Evolutionary conservation across 1,140 invertebrate species (phyloP), one percentile per base, ranked within the genome.

Genomic region (Procambarus virginalis): DNA sequence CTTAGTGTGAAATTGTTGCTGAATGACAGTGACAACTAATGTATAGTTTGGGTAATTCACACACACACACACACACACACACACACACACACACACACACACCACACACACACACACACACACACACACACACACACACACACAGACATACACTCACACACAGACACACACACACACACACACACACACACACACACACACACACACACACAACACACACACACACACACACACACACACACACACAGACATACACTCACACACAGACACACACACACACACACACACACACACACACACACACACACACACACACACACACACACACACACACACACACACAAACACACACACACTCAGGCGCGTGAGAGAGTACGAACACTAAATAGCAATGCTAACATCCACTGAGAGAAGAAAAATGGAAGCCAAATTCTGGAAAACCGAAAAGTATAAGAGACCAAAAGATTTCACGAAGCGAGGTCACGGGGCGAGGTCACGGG

Each of bases 151-250:
- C 12, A 68, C 10, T 5, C 10, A 10, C 4, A 68, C 10, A 68
- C n/a, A 77, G 3, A 77, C n/a, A 77, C 22, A 77, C n/a, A 77
- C 9, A 77, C n/a, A 77, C 22, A 34, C n/a, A 79, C 46, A 34
- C 34, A 34, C 34, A 34, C 10, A 34, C 34, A 34, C 34, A 34
- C 10, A n/a, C n/a, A n/a, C n/a, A 58, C 55, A 58, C 12, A 58
- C 55, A 58, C 55, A 58, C 12, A 58, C 55, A 34, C 34, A 20
- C 10, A 68, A 77, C n/a, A 77, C 22, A 77, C n/a, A 77, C 9
- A 77, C n/a, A 77, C 22, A 34, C n/a, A 79, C 34, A 34, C 34
- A 34, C 34, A 34, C 34, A 34, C 34, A 34, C 34, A 34, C 34
- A 34, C 34, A 1, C 34, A 34, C 34, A 34, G 0, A 34, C 34